Evolutionary conservation across 1,140 invertebrate species (phyloP).

Genomic region (Leptinotarsa texana): DNA sequence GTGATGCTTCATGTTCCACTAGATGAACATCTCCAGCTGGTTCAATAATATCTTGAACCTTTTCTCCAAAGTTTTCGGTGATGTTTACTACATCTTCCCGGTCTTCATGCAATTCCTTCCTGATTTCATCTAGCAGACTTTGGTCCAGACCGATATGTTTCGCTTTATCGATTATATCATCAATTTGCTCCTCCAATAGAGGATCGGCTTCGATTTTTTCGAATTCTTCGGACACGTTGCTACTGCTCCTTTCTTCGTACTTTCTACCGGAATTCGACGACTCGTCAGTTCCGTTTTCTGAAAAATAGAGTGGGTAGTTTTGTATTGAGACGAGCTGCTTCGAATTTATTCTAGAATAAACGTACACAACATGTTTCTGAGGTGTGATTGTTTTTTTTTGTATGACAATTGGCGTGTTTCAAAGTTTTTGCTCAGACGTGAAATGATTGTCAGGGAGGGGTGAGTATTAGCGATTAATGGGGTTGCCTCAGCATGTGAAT

Average conservation of each 20-base stretch:
- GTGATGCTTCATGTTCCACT: neutral
- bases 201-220: constrained; percentile 33
- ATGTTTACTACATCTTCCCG: neutral
- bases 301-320: constrained; percentile 13
- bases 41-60: neutral
- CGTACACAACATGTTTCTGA: constrained; percentile 19
- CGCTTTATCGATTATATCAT: constrained; percentile 36
- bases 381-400: constrained; percentile 2
- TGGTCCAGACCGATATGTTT: constrained; percentile 25
- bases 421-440: constrained; percentile 11
- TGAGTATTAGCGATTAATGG: neutral
- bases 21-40: neutral
- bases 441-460: neutral
- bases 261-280: constrained; percentile 23
- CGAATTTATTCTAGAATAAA: constrained; percentile 44
- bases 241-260: constrained; percentile 34
- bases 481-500: neutral
- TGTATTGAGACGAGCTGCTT: constrained; percentile 15
- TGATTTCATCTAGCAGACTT: constrained; percentile 10
- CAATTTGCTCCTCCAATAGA: constrained; percentile 34
- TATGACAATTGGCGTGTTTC: constrained; percentile 21
- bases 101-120: constrained; percentile 19
- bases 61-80: constrained; percentile 11
- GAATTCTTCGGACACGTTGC: constrained; percentile 36
- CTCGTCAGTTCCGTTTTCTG: constrained; percentile 35